These are phyloP conservation scores for Sandelia bainsii DNA, from an alignment of 2,797 vertebrate genomes.

Conservation along the genomic window DNA sequence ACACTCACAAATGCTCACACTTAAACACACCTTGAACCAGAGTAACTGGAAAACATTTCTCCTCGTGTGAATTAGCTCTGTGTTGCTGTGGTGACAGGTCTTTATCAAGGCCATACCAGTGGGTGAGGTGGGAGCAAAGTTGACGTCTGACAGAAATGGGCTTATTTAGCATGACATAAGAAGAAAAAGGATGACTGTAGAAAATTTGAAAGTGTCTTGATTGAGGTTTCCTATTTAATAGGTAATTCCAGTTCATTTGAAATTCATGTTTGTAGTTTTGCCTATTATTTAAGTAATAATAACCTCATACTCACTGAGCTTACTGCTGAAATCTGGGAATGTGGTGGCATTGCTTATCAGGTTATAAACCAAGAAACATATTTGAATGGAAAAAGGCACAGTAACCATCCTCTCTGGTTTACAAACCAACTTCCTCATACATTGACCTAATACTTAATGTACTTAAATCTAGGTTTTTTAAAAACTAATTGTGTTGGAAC, in stretches of 20 bases:
- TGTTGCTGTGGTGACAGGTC: conserved; percentile 77
- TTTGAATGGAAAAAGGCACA: too few species aligned
- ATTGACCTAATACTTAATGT: too few species aligned
- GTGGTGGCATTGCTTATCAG: not conserved
- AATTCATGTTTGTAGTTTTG: not conserved
- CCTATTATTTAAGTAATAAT: not conserved
- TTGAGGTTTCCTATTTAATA: not conserved
- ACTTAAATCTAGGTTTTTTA: too few species aligned
- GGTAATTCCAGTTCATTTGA: not conserved
- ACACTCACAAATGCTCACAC: conserved; percentile 1
- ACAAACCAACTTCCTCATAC: too few species aligned
- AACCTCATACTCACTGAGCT: not conserved
- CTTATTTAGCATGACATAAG: conserved; percentile 12
- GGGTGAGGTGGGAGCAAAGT: conserved; percentile 60
- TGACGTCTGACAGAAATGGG: conserved; percentile 21
- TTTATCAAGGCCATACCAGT: conserved; percentile 76
- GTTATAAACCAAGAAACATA: too few species aligned
- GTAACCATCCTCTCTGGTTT: too few species aligned
- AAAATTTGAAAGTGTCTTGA: not conserved
- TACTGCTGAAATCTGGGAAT: not conserved
- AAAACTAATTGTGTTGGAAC: too few species aligned
- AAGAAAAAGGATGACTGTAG: conserved; percentile 12
- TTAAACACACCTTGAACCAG: conserved; percentile 34
- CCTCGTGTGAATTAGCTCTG: conserved; percentile 70
- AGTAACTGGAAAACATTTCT: conserved; percentile 73